phyloP scores from a whole-genome alignment of 2,113 vertebrate species.

The Paedocypris sp. region DNA sequence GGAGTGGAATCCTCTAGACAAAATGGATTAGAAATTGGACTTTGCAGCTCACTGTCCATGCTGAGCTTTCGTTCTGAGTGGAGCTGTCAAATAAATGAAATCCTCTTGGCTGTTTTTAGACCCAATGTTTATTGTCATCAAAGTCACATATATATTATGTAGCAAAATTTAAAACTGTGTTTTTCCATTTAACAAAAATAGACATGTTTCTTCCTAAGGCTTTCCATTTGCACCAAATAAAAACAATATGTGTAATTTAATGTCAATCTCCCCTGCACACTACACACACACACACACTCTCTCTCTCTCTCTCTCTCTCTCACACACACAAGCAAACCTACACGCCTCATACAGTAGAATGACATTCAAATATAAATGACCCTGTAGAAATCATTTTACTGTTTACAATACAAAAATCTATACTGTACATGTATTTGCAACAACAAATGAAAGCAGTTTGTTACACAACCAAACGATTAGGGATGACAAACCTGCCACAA shows the following conservation, averaged over 20 bases:
- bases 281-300: background rate
- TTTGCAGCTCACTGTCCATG: slow-evolving; percentile 6
- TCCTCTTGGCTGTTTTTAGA: slow-evolving; percentile 33
- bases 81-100: background rate
- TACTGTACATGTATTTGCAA: slow-evolving; percentile 12
- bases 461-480: background rate
- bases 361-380: slow-evolving; percentile 32
- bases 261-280: background rate
- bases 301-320: too few relatives aligned
- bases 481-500: background rate
- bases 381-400: slow-evolving; percentile 12
- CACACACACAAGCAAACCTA: slow-evolving; percentile 15
- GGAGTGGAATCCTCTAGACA: background rate
- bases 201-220: slow-evolving; percentile 46
- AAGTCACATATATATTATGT: slow-evolving; percentile 45
- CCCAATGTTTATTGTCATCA: slow-evolving; percentile 55
- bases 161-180: slow-evolving; percentile 38
- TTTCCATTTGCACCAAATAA: slow-evolving; percentile 42
- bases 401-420: slow-evolving; percentile 21
- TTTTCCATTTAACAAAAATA: slow-evolving; percentile 51
- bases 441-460: slow-evolving; percentile 3
- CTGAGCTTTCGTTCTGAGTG: background rate
- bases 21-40: background rate
- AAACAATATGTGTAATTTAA: background rate
- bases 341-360: slow-evolving; percentile 2